Evolutionary conservation across 2,888 invertebrate genomes (phyloP).

Genomic region (Hemithea aestivaria): DNA sequence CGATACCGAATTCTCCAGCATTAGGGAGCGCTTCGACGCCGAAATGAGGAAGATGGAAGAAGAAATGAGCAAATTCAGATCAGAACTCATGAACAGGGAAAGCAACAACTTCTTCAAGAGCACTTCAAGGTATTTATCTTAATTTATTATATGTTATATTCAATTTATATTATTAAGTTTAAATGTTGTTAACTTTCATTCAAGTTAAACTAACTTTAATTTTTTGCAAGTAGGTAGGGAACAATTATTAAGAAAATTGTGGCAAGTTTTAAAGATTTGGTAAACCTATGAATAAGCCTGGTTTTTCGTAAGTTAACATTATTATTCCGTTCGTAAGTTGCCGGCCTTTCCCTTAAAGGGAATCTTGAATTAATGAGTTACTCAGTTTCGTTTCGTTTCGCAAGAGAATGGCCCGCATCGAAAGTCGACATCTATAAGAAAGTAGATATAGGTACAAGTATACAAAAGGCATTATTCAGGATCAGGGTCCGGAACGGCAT

Average conservation of each 20-base stretch:
- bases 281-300: conserved; percentile 25
- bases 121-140: conserved; percentile 86
- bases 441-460: conserved; percentile 38
- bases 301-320: conserved; percentile 39
- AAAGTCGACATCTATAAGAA: conserved; percentile 55
- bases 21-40: conserved; percentile 95
- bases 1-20: conserved; percentile 97
- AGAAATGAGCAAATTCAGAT: conserved; percentile 97
- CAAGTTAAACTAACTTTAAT: background rate
- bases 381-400: conserved; percentile 52
- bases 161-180: conserved; percentile 10
- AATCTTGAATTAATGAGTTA: conserved; percentile 72
- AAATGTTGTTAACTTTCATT: background rate
- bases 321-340: conserved; percentile 57
- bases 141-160: conserved; percentile 16
- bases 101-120: conserved; percentile 94
- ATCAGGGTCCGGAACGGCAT: conserved; percentile 74
- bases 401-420: conserved; percentile 57
- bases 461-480: conserved; percentile 73
- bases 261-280: no score
- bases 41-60: conserved; percentile 99
- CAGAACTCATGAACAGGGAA: conserved; percentile 95
- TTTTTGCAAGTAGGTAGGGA: no score
- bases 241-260: no score
- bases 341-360: conserved; percentile 67